Conservation (phyloP, 1,140 invertebrate genomes). For the Lasioglossum baleicum region DNA sequence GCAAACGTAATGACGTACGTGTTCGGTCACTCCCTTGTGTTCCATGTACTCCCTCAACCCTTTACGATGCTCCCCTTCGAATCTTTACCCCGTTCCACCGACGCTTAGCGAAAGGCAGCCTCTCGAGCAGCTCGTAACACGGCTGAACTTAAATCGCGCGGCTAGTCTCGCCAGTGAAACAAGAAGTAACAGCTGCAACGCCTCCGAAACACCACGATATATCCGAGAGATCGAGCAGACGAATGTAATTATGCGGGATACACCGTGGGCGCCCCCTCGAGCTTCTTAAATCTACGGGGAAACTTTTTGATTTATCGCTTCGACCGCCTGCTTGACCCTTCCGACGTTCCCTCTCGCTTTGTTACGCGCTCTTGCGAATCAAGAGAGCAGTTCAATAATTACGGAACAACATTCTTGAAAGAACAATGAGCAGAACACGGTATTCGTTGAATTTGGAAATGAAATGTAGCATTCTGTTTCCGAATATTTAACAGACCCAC, state of each 20-base stretch:
- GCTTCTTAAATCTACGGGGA: slow-evolving; percentile 54
- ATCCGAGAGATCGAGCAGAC: slow-evolving; percentile 60
- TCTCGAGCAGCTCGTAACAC: slow-evolving; percentile 34
- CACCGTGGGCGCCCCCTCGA: slow-evolving; percentile 32
- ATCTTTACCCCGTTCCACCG: slow-evolving; percentile 11
- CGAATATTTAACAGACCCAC: background rate
- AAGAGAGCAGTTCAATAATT: background rate
- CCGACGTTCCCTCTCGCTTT: background rate
- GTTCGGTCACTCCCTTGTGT: slow-evolving; percentile 26
- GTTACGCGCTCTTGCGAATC: background rate
- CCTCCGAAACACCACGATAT: slow-evolving; percentile 52
- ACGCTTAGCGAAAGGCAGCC: slow-evolving; percentile 38
- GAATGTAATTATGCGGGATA: slow-evolving; percentile 67
- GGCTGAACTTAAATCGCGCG: slow-evolving; percentile 55
- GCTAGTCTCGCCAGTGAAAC: slow-evolving; percentile 60
- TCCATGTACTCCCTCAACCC: background rate
- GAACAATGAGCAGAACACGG: background rate
- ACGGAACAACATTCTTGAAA: background rate
- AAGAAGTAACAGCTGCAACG: slow-evolving; percentile 66
- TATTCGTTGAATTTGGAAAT: background rate
- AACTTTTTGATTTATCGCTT: slow-evolving; percentile 64
- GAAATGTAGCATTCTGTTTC: background rate
- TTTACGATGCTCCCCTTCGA: background rate
- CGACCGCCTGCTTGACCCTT: slow-evolving; percentile 7
- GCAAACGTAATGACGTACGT: slow-evolving; percentile 61